Evolutionary conservation across 2,113 vertebrate species (phyloP).

Genomic region (Podarcis raffonei): DNA sequence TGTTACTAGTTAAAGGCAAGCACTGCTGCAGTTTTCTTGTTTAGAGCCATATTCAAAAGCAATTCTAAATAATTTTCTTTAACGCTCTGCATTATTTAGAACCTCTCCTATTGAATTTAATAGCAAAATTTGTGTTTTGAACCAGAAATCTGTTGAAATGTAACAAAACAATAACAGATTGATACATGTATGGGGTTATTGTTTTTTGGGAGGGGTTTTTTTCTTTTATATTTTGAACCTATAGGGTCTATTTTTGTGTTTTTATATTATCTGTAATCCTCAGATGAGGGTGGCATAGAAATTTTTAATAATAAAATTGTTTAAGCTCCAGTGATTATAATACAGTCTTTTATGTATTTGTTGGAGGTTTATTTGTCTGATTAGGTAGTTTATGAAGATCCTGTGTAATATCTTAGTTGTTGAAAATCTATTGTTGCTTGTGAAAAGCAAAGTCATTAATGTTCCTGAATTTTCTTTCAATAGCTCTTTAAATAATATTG

Average conservation of each 20-base stretch:
- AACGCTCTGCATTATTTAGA: not conserved
- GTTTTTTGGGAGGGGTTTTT: no score
- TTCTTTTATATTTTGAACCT: no score
- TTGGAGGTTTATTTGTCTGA: not conserved
- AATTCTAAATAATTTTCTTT: not conserved
- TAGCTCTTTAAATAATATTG: not conserved
- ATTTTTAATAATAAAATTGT: not conserved
- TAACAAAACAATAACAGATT: not conserved
- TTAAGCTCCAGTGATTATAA: accelerated
- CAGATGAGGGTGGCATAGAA: no score
- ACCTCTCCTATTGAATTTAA: not conserved
- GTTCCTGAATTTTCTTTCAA: not conserved
- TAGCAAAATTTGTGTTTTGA: not conserved
- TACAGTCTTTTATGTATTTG: accelerated
- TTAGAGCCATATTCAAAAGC: not conserved
- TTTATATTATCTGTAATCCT: no score
- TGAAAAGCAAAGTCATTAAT: not conserved
- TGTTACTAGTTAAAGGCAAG: not conserved
- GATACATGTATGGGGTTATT: no score
- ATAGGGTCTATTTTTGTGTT: no score
- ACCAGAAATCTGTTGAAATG: not conserved
- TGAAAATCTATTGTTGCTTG: not conserved
- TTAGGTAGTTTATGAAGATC: not conserved
- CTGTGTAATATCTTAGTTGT: not conserved
- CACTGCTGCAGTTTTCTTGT: not conserved